Base-by-base conservation (phyloP, 2,797 vertebrate species). In the Tachyglossus aculeatus region DNA sequence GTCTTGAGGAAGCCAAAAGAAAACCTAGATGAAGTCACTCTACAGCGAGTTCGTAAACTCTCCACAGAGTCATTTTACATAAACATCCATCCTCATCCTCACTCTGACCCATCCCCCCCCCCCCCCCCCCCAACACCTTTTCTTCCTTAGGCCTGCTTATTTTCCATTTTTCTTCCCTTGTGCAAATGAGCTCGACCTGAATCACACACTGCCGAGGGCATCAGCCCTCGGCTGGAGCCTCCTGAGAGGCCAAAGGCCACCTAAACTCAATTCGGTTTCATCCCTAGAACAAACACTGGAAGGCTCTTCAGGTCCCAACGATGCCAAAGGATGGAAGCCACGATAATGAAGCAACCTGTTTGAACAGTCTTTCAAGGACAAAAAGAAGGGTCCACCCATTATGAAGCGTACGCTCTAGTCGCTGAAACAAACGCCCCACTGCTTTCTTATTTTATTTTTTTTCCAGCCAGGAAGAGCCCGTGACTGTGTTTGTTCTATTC, bases 351-450 rank as follows among this genome's bases (percentile, higher is more conserved):
- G 65, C 72, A 9, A 78, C 74, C 59, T 54, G 12, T 1, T 1
- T 29, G 50, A 76, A 64, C 72, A 67, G 63, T 71, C 13, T 77
- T 71, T 78, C 5, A 18, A 63, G 39, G 50, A 9, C 55, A 84
- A 61, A 70, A 84, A 81, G 61, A 37, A 0, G 4, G 77, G 61
- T 59, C 57, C 71, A 78, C 48, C 38, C 24, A 71, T 82, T 53
- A 54, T 71, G 74, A 79, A 78, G 83, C 22, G 77, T 74, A 60
- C 61, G 43, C 27, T 61, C 39, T 37, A 16, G 1, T 32, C 78
- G 68, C 34, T 53, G 39, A 69, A 53, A 71, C 63, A 74, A 76
- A 32, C 25, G 45, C 21, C n/a, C 13, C 43, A 62, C 22, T 62
- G 66, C 25, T 76, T 74, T n/a, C n/a, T 52, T 63, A 40, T 39